Base-by-base conservation (phyloP, 2,888 invertebrate genomes). In the Brachyptera putata region DNA sequence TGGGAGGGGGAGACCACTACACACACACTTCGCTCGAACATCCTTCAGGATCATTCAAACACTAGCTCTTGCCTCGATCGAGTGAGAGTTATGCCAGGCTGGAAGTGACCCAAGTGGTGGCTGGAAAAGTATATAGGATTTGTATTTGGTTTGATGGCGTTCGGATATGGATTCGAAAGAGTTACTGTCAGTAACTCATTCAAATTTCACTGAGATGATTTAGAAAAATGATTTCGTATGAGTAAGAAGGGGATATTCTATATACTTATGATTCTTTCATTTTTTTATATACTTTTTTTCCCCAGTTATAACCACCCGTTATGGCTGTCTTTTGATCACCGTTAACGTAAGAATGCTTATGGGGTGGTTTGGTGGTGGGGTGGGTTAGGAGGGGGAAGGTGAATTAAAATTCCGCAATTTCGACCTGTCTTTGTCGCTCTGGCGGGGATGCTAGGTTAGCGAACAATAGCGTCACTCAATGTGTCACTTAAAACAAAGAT, bases 331-430 rank as follows among this genome's bases (percentile, higher is more conserved):
- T 14, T 46, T 24, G 3, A 11, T 46, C 5, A 21, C 21, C 46
- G 9, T n/a, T 46, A 46, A 46, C 46, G 46, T n/a, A 22, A 36
- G 36, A 14, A 18, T 24, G 48, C 57, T 14, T n/a, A n/a, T n/a
- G n/a, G n/a, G n/a, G n/a, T 46, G 25, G 25, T 34, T 25, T 21
- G 22, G 55, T 21, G 53, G n/a, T n/a, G n/a, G n/a, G n/a, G n/a
- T n/a, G n/a, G n/a, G n/a, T n/a, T n/a, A n/a, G n/a, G n/a, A n/a
- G n/a, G n/a, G n/a, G n/a, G n/a, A n/a, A 67, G 67, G 68, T 69
- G 71, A 73, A 74, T 74, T 74, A 74, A 74, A 74, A 74, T 74
- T 73, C 73, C 71, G 68, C 69, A 50, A 69, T 67, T 63, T 68
- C 58, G 39, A 56, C 59, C 61, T 48, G 55, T 18, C 49, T 58